Evolutionary conservation across 2,888 invertebrate species (phyloP), one percentile per base, ranked within the genome.

Genomic region (Drosophila lutescens): DNA sequence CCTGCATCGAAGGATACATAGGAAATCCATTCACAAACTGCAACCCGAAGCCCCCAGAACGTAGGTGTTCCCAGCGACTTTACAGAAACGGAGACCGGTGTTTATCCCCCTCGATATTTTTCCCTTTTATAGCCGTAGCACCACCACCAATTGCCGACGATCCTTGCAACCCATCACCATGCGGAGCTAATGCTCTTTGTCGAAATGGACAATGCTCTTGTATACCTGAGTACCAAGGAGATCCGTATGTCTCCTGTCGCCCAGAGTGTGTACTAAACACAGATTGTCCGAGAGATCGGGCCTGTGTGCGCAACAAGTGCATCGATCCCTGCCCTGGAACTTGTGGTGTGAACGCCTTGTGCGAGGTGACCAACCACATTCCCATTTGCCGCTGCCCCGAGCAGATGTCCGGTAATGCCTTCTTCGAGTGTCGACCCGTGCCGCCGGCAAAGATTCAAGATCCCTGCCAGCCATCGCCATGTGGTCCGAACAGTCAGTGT

Each of bases 371-470:
- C 83, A 95, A 95, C 75, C 97, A 97, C 86, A 94, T 97, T 53
- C 96, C 97, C 20, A 94, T 95, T 73, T 97, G 97, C 86, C 94
- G 94, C 36, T 97, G 97, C 88, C 95, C 95, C 44, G 93, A 94
- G 72, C 96, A 95, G 57, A 96, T 94, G 91, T 95, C 95, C 2
- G 97, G 97, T 76, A 96, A 97, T 93, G 96, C 97, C 54, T 96
- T 96, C 89, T 93, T 95, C 34, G 93, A 94, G 81, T 96, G 96
- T 71, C 90, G 90, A 40, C 81, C 90, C 4, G 83, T 93, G 26
- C 88, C 90, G 83, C 93, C 92, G 83, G 93, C 94, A n/a, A 81
- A 91, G 34, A 73, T 87, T 43, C 91, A 81, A 50, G 93, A 94
- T 81, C 95, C 95, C 7, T 96, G 96, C 88, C 93, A 94, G 66